Evolutionary conservation across 1,140 invertebrate species (phyloP), one percentile per base, ranked within the genome.

Genomic region (Brachionus sp.): DNA sequence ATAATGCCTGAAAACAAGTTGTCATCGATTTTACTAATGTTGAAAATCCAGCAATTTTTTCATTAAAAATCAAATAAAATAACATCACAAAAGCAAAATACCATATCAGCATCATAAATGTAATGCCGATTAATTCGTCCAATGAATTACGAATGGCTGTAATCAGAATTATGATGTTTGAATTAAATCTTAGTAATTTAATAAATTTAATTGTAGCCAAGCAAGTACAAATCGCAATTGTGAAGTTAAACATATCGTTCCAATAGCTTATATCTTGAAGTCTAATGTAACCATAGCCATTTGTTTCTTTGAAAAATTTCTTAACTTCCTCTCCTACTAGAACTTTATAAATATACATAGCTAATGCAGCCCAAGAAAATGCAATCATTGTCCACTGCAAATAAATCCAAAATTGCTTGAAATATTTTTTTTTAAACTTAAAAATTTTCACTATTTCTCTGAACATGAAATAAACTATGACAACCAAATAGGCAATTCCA

Each of bases 241-340:
- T 50, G 6, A 53, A 29, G 16, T 23, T 16, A 9, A 83, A 73
- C 62, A 73, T 83, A 1, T 83, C 62, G 39, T 83, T 83, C 57
- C 57, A 83, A 16, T 83, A 68, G 7, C 66, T 70, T 16, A 83
- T 39, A 37, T 37, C 42, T n/a, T 68, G 50, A 16, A 83, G 35
- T 16, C 42, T 90, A 66, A 91, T 88, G 85, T 91, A 91, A 2
- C 87, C 87, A 84, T 91, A 90, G 4, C 91, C 91, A 57, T 89
- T 85, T 6, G 89, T 89, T 29, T 86, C 85, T 37, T 86, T 87
- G 84, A 91, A 91, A 7, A 84, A 85, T 7, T 85, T 83, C 6
- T 89, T 86, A n/a, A 90, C 86, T 23, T 84, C 73, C 16, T 87
- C 86, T 9, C 87, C 88, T 4, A 86, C 85, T 23, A 90, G 62